Evolutionary conservation across 2,888 invertebrate species (phyloP).

Genomic region (Cheilosia urbana): DNA sequence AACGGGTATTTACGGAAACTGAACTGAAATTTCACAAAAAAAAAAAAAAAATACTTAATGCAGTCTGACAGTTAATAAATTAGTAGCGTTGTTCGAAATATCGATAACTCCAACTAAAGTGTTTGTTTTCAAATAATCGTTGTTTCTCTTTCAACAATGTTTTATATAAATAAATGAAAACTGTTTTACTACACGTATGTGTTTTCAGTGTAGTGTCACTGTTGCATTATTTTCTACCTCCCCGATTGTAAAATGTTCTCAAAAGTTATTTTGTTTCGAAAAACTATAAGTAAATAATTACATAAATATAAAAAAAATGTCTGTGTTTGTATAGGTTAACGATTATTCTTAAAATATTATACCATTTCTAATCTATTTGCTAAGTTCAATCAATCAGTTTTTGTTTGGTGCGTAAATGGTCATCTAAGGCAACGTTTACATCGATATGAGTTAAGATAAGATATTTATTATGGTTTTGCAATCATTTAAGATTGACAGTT

Average conservation of each 20-base stretch:
- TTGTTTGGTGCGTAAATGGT: constrained; percentile 63
- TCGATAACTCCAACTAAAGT: too few species aligned
- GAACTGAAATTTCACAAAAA: too few species aligned
- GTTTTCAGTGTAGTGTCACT: background rate
- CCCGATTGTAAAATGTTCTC: constrained; percentile 43
- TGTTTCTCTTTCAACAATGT: too few species aligned
- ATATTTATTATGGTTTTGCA: constrained; percentile 27
- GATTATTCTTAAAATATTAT: constrained; percentile 63
- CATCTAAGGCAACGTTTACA: constrained; percentile 83
- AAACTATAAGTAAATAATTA: constrained; percentile 29
- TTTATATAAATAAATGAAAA: too few species aligned
- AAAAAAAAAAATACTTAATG: too few species aligned
- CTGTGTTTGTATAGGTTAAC: constrained; percentile 43
- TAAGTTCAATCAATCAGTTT: constrained; percentile 5
- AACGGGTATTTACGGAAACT: too few species aligned
- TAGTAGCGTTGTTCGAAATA: too few species aligned
- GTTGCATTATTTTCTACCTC: background rate
- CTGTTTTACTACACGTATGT: background rate
- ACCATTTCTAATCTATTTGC: constrained; percentile 43
- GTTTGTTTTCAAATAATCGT: too few species aligned
- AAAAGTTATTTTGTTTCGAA: constrained; percentile 23
- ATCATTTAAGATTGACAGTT: background rate
- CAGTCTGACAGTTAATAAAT: too few species aligned
- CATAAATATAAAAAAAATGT: constrained; percentile 22
- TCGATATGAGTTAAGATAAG: constrained; percentile 80